Conservation (phyloP, 2,888 invertebrate genomes). For the Zhuqinia jingwanae region DNA sequence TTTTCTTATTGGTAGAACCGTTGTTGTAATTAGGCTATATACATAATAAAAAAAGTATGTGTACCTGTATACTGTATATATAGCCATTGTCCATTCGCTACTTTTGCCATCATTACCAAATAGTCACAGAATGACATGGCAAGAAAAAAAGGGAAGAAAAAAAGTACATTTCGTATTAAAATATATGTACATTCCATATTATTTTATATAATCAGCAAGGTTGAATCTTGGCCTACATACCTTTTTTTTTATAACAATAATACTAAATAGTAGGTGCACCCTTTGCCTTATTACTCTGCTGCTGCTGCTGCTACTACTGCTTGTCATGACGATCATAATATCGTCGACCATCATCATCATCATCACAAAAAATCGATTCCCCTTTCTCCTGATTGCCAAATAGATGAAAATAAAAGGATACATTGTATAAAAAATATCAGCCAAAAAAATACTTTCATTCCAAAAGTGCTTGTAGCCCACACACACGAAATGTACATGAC, state of each 20-base stretch:
- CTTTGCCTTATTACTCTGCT: too few relatives aligned
- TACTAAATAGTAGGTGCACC: too few relatives aligned
- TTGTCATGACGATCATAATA: constrained; percentile 22
- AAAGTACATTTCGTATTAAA: background rate
- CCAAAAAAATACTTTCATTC: background rate
- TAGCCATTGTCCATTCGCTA: too few relatives aligned
- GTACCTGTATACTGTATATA: too few relatives aligned
- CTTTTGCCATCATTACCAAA: background rate
- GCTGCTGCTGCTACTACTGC: too few relatives aligned
- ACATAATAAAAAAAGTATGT: background rate
- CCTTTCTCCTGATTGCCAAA: background rate
- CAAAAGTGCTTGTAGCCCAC: too few relatives aligned
- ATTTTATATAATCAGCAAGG: constrained; percentile 8
- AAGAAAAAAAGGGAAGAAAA: constrained; percentile 3
- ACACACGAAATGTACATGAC: too few relatives aligned
- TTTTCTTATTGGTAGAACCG: background rate
- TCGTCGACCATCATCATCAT: background rate
- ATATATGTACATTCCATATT: too few relatives aligned
- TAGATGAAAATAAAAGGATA: constrained; percentile 2
- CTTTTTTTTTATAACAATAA: constrained; percentile 47
- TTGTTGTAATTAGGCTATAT: constrained; percentile 37
- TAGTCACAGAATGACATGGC: background rate
- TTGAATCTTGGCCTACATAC: constrained; percentile 60
- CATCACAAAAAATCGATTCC: constrained; percentile 38
- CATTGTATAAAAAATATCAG: too few relatives aligned